These are phyloP conservation scores for Iphiclides podalirius DNA, from an alignment of 2,888 invertebrate species.

Conservation along the genomic window DNA sequence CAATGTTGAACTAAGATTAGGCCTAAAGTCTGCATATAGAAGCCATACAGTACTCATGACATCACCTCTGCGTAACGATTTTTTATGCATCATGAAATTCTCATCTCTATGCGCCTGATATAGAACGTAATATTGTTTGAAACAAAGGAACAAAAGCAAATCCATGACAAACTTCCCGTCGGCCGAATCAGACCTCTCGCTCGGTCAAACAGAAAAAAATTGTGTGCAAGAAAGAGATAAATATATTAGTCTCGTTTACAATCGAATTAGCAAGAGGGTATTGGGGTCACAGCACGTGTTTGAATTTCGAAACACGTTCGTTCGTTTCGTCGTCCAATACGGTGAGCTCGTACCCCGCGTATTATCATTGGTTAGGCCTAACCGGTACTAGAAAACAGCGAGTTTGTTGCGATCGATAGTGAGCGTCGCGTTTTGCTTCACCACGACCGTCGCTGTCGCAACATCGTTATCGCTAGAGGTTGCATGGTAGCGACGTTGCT, in stretches of 20 bases:
- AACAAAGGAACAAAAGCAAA: slow-evolving; percentile 46
- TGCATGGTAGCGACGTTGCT: slow-evolving; percentile 51
- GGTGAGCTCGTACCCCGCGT: slow-evolving; percentile 55
- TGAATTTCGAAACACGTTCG: slow-evolving; percentile 77
- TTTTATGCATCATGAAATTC: slow-evolving; percentile 24
- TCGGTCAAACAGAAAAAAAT: slow-evolving; percentile 38
- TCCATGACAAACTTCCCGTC: slow-evolving; percentile 43
- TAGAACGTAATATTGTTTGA: slow-evolving; percentile 36
- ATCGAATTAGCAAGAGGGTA: slow-evolving; percentile 47
- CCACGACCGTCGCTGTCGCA: slow-evolving; percentile 39
- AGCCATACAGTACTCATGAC: slow-evolving; percentile 40
- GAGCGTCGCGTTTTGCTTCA: slow-evolving; percentile 23
- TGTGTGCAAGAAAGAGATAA: slow-evolving; percentile 51
- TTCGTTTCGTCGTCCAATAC: slow-evolving; percentile 65
- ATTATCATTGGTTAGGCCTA: slow-evolving; percentile 61
- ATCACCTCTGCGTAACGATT: slow-evolving; percentile 33
- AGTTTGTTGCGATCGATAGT: slow-evolving; percentile 57
- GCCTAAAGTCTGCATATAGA: slow-evolving; percentile 16
- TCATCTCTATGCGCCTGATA: slow-evolving; percentile 34
- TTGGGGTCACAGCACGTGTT: slow-evolving; percentile 77
- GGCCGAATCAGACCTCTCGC: slow-evolving; percentile 42
- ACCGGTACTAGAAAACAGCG: slow-evolving; percentile 49
- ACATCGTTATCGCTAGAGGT: slow-evolving; percentile 34
- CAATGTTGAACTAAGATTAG: background rate
- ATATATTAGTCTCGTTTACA: slow-evolving; percentile 40